phyloP scores from a whole-genome alignment of 2,113 vertebrate species.

The Mobula hypostoma region DNA sequence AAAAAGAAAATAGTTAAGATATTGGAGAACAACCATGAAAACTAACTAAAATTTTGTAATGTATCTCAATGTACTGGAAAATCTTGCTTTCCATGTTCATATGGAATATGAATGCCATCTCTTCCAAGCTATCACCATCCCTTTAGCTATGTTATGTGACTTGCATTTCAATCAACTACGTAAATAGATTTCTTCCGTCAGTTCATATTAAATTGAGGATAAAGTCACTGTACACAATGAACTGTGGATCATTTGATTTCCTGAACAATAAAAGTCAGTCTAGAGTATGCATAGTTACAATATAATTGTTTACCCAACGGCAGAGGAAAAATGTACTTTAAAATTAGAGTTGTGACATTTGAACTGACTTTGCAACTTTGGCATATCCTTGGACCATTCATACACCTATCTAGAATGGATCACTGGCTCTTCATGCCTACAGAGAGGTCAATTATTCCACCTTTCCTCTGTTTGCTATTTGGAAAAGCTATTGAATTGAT shows the following conservation, averaged over 20 bases:
- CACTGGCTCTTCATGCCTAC: not conserved
- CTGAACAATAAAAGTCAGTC: not conserved
- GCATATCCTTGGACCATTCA: not conserved
- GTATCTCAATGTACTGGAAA: not conserved
- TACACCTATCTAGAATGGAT: not conserved
- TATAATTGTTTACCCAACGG: not conserved
- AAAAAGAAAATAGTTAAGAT: not conserved
- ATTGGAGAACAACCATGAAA: not conserved
- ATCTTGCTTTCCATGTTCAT: constrained; percentile 19
- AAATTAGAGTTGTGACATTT: not conserved
- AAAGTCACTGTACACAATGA: not conserved
- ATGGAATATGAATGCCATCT: not conserved
- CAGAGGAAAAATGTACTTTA: not conserved
- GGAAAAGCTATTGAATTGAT: not conserved
- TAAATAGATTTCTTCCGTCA: not conserved
- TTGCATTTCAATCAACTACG: not conserved
- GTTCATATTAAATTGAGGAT: not conserved
- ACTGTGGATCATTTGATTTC: not conserved
- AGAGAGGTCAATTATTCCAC: not conserved
- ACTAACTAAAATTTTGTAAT: not conserved
- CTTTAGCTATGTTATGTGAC: not conserved
- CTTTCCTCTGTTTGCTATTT: not conserved
- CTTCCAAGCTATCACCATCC: not conserved
- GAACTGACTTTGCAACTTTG: too few relatives aligned
- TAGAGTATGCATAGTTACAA: not conserved